A percentile compares a stretch with the other conserved stretches of the same genome.
Evolutionary conservation across 1,140 invertebrate species (phyloP).

Genomic region (Maconellicoccus hirsutus): DNA sequence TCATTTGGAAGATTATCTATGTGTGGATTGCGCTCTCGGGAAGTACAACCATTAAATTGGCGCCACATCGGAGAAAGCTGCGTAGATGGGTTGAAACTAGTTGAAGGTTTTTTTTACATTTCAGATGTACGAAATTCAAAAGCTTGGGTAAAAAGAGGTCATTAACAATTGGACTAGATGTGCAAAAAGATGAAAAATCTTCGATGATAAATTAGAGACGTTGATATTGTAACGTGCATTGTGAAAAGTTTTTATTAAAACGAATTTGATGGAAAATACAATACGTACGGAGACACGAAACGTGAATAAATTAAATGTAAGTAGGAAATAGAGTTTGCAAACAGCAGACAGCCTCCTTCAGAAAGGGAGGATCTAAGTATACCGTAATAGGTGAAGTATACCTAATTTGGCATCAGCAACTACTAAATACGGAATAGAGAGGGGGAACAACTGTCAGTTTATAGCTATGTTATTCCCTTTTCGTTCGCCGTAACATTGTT

Average conservation of each 20-base stretch:
- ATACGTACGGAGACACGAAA: background rate
- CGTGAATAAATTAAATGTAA: slow-evolving; percentile 19
- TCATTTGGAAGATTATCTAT: too few species aligned
- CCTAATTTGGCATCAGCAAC: slow-evolving; percentile 36
- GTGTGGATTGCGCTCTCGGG: too few species aligned
- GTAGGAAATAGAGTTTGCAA: slow-evolving; percentile 20
- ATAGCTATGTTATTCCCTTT: slow-evolving; percentile 20
- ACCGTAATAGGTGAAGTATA: slow-evolving; percentile 35
- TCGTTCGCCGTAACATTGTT: slow-evolving; percentile 24
- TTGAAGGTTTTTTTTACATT: too few species aligned
- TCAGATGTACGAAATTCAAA: too few species aligned
- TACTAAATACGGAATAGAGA: slow-evolving; percentile 35
- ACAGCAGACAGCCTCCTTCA: slow-evolving; percentile 18
- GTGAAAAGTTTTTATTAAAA: background rate
- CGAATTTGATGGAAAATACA: slow-evolving; percentile 4
- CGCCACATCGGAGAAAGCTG: too few species aligned
- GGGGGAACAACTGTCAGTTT: slow-evolving; percentile 16
- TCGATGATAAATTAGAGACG: too few species aligned
- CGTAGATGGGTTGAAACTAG: too few species aligned
- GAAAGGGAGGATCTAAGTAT: slow-evolving; percentile 22
- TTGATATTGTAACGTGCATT: too few species aligned
- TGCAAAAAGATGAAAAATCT: too few species aligned
- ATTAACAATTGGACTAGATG: too few species aligned
- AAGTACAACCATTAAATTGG: too few species aligned
- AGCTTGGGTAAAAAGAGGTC: too few species aligned